phyloP scores from a whole-genome alignment of 2,113 vertebrate genomes.

The Toxostoma redivivum region DNA sequence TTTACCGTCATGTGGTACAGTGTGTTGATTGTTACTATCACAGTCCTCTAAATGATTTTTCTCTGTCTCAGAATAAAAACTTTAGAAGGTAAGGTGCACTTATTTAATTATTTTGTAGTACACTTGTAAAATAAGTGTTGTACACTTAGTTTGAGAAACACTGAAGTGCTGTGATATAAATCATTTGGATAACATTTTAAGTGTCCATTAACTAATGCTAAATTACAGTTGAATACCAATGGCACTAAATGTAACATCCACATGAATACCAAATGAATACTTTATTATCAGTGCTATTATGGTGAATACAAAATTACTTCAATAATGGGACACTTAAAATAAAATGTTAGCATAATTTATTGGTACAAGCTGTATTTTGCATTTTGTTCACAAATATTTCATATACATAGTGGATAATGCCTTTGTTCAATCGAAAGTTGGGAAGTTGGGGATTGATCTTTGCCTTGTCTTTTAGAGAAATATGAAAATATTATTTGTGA shows the following conservation, averaged over 20 bases:
- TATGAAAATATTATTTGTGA: neutral
- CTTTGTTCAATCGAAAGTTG: conserved; percentile 9
- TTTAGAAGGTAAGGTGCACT: conserved; percentile 77
- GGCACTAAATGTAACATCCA: conserved; percentile 60
- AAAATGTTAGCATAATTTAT: conserved; percentile 64
- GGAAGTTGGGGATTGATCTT: neutral
- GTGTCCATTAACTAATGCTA: conserved; percentile 75
- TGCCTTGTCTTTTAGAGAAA: neutral
- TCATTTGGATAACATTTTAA: conserved; percentile 75
- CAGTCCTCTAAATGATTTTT: conserved; percentile 70
- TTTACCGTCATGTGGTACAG: conserved; percentile 41
- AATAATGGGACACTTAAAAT: conserved; percentile 73
- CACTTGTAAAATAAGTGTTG: conserved; percentile 69
- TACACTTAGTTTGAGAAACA: conserved; percentile 68
- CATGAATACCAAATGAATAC: conserved; percentile 72
- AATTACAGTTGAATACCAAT: conserved; percentile 72
- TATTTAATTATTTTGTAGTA: conserved; percentile 72
- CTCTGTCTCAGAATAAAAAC: conserved; percentile 71
- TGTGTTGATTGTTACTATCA: conserved; percentile 61
- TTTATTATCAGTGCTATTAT: conserved; percentile 71
- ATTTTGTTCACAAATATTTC: conserved; percentile 55
- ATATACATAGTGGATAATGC: neutral
- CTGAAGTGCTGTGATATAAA: conserved; percentile 55
- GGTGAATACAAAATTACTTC: conserved; percentile 62
- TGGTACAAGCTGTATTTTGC: conserved; percentile 40